phyloP scores from a whole-genome alignment of 1,140 invertebrate species.

The Temnothorax longispinosus region DNA sequence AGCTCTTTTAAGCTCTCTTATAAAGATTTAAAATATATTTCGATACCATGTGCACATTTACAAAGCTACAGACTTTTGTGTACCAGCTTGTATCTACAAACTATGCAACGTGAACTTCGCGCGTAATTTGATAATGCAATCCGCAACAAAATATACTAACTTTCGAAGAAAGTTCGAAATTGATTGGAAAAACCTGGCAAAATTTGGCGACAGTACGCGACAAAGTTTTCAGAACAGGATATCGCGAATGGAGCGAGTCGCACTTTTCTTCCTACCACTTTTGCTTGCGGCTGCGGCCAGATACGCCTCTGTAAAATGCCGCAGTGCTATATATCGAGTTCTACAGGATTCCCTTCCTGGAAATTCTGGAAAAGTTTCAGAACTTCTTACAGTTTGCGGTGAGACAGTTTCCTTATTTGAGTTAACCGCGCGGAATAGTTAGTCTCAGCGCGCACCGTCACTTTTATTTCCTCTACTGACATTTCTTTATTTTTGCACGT shows the following conservation, averaged over 20 bases:
- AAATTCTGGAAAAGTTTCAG: conserved; percentile 54
- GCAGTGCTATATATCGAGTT: conserved; percentile 23
- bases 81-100: background rate
- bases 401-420: conserved; percentile 66
- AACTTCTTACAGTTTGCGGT: conserved; percentile 21
- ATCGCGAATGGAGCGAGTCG: conserved; percentile 20
- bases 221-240: conserved; percentile 16
- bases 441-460: conserved; percentile 36
- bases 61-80: background rate
- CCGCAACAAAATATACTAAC: background rate
- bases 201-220: conserved; percentile 9
- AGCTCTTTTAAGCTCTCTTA: background rate
- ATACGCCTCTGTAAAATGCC: conserved; percentile 58
- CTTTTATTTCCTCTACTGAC: conserved; percentile 37
- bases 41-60: background rate
- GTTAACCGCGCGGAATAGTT: conserved; percentile 63
- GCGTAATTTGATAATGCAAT: conserved; percentile 5
- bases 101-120: background rate
- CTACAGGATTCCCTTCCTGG: background rate
- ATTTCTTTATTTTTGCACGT: conserved; percentile 36
- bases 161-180: background rate
- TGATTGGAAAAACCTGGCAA: background rate
- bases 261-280: conserved; percentile 34
- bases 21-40: background rate
- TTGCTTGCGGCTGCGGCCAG: conserved; percentile 9